Evolutionary conservation across 2,888 invertebrate genomes (phyloP).

Genomic region (Drosophila formosana): DNA sequence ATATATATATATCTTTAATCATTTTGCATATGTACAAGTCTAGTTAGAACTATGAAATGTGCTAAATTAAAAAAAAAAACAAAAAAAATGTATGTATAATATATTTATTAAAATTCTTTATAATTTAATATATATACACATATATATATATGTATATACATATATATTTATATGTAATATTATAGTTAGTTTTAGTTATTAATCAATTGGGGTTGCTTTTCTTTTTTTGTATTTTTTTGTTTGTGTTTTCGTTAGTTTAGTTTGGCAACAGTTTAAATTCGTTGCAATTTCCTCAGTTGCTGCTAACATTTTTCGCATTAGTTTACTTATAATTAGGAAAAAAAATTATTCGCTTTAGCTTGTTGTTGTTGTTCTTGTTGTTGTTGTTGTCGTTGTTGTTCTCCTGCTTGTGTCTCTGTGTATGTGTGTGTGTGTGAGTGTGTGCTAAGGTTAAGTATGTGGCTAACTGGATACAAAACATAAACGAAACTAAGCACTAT

Average conservation of each 20-base stretch:
- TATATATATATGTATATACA: constrained; percentile 49
- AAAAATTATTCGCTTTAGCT: constrained; percentile 57
- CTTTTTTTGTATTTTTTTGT: constrained; percentile 6
- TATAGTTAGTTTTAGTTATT: constrained; percentile 49
- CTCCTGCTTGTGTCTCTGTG: constrained; percentile 24
- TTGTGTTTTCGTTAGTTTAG: constrained; percentile 65
- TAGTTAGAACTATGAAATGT: constrained; percentile 76
- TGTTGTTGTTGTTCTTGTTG: constrained; percentile 24
- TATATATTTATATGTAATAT: constrained; percentile 56
- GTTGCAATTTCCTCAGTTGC: constrained; percentile 79
- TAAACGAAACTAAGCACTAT: constrained; percentile 47
- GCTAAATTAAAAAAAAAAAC: constrained; percentile 70
- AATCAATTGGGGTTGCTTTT: constrained; percentile 43
- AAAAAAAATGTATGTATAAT: constrained; percentile 52
- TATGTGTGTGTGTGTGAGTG: constrained; percentile 28
- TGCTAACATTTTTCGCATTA: constrained; percentile 72
- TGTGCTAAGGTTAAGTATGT: constrained; percentile 48
- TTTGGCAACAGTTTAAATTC: constrained; percentile 80
- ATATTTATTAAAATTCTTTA: constrained; percentile 54
- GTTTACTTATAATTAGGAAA: constrained; percentile 74
- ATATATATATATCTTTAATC: constrained; percentile 46
- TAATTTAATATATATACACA: constrained; percentile 34
- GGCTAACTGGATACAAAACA: constrained; percentile 35
- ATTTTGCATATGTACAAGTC: constrained; percentile 70
- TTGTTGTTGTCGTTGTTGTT: background rate